These are phyloP conservation scores for Cochlearius cochlearius DNA, from an alignment of 2,113 vertebrate genomes.

Conservation along the genomic window DNA sequence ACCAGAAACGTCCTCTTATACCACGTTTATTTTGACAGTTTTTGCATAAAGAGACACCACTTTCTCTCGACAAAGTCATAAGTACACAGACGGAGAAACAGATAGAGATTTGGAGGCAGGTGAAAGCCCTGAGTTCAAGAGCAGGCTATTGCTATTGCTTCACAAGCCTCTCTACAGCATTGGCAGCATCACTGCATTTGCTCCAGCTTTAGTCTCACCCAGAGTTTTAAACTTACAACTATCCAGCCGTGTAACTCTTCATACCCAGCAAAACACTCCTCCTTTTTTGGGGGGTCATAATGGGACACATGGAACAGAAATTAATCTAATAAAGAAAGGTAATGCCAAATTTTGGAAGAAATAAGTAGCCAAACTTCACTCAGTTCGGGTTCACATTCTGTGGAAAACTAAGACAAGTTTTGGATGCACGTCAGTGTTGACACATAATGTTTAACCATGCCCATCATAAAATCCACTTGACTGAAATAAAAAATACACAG, in stretches of 20 bases:
- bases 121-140: background rate
- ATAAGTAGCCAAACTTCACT: background rate
- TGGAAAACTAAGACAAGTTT: background rate
- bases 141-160: background rate
- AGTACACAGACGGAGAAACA: background rate
- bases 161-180: background rate
- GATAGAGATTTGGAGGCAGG: background rate
- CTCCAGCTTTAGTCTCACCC: background rate
- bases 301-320: background rate
- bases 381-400: background rate
- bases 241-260: background rate
- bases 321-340: background rate
- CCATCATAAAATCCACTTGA: constrained; percentile 18
- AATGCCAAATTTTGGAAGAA: background rate
- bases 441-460: background rate
- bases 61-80: background rate
- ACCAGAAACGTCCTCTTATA: background rate
- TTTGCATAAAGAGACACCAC: background rate
- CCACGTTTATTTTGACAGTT: background rate
- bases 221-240: background rate
- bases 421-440: background rate
- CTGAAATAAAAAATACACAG: background rate
- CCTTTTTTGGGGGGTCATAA: background rate
- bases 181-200: background rate
- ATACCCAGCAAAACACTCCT: background rate